phyloP scores from a whole-genome alignment of 2,113 vertebrate species.

The Embiotoca jacksoni region DNA sequence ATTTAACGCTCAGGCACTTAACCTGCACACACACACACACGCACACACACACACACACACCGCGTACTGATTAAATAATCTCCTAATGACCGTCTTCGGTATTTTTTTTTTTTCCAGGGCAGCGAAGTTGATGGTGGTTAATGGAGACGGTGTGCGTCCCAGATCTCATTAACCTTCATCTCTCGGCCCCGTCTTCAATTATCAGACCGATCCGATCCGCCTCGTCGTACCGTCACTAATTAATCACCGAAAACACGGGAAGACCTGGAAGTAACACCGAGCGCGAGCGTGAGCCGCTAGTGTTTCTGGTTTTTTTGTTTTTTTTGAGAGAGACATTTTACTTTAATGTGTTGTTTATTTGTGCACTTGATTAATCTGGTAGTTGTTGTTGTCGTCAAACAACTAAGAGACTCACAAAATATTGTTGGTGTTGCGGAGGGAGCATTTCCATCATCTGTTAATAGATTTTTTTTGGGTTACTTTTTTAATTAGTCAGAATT shows the following conservation, averaged over 20 bases:
- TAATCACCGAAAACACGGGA: constrained; percentile 3
- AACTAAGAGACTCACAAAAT: too few relatives aligned
- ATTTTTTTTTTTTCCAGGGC: constrained; percentile 8
- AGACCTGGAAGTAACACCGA: neutral
- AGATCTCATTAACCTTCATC: constrained; percentile 41
- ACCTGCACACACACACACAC: neutral
- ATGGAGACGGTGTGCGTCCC: constrained; percentile 1
- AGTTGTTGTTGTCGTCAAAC: too few relatives aligned
- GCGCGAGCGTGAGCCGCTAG: too few relatives aligned
- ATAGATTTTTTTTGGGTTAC: too few relatives aligned
- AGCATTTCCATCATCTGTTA: too few relatives aligned
- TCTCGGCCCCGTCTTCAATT: constrained; percentile 18
- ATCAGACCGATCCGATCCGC: constrained; percentile 2
- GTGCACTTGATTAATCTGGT: too few relatives aligned
- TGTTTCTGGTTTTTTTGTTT: too few relatives aligned
- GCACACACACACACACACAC: neutral
- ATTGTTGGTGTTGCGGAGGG: too few relatives aligned
- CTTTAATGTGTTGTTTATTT: too few relatives aligned
- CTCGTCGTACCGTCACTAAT: neutral
- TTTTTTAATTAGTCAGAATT: too few relatives aligned
- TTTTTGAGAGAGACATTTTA: too few relatives aligned
- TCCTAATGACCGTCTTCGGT: neutral
- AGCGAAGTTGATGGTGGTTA: neutral
- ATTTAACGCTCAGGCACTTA: constrained; percentile 6
- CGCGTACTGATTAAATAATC: constrained; percentile 7